Percentiles rank a stretch among this genome's conserved stretches.
Conservation (phyloP, 2,113 vertebrate genomes). For the Copsychus sechellarum region DNA sequence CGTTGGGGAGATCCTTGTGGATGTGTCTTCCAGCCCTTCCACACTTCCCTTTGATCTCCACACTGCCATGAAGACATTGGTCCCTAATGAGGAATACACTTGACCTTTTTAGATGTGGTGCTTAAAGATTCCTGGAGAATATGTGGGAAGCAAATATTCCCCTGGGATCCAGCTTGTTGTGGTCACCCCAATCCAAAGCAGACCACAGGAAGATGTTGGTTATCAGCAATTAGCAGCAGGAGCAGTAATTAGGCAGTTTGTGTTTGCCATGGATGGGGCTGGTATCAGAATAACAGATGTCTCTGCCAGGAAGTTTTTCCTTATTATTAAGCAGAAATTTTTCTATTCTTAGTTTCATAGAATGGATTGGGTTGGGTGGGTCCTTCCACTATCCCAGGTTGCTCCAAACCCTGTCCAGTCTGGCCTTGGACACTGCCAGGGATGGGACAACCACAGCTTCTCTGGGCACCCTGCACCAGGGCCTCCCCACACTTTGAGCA, state of each 20-base stretch:
- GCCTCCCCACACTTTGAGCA: accelerated
- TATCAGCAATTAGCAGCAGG: not conserved
- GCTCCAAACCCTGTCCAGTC: accelerated
- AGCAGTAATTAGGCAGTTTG: constrained; percentile 12
- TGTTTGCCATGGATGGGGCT: not conserved
- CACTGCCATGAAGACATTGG: not conserved
- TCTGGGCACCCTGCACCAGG: not conserved
- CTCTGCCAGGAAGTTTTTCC: not conserved
- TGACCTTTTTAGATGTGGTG: not conserved
- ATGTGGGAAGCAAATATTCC: not conserved
- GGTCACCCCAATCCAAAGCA: not conserved
- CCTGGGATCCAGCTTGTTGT: not conserved
- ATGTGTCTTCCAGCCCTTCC: not conserved
- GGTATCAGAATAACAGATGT: not conserved
- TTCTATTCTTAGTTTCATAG: not conserved
- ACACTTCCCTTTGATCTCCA: not conserved
- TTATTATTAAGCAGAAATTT: not conserved
- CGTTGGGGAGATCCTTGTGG: not conserved
- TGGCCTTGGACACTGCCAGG: not conserved
- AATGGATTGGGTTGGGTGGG: not conserved
- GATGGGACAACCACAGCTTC: not conserved
- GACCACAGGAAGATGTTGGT: not conserved
- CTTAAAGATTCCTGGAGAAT: constrained; percentile 7
- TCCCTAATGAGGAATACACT: constrained; percentile 27
- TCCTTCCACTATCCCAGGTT: accelerated